Evolutionary conservation across 2,797 vertebrate genomes (phyloP).

Genomic region (Mycteria americana): DNA sequence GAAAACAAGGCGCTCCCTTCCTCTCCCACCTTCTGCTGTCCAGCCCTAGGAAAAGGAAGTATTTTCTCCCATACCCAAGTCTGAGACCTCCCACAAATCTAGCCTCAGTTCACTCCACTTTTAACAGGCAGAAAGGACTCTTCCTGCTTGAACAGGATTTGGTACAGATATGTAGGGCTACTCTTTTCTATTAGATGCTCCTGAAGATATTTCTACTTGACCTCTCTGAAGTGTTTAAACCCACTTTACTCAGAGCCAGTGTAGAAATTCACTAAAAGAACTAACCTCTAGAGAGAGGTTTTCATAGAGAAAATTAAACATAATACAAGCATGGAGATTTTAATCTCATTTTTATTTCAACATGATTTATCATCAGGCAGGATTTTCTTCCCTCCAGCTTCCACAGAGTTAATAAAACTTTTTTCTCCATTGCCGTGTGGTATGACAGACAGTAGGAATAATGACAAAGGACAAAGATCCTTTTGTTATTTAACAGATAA

Average conservation of each 20-base stretch:
- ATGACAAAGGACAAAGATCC: background rate
- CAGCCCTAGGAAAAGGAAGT: background rate
- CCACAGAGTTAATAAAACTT: background rate
- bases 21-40: background rate
- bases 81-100: background rate
- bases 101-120: background rate
- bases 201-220: background rate
- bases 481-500: background rate
- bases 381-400: background rate
- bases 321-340: accelerated
- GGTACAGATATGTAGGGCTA: accelerated
- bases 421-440: background rate
- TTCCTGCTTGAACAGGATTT: background rate
- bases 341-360: background rate
- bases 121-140: background rate
- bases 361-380: background rate
- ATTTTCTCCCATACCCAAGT: background rate
- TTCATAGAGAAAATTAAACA: background rate
- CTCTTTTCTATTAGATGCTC: background rate
- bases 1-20: background rate
- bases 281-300: background rate
- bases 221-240: background rate
- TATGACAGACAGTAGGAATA: background rate
- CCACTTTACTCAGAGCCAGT: background rate
- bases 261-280: background rate